A percentile compares a stretch with the other conserved stretches of the same genome.
Conservation (phyloP, 1,140 invertebrate genomes). For the Macrostomum lignano region DNA sequence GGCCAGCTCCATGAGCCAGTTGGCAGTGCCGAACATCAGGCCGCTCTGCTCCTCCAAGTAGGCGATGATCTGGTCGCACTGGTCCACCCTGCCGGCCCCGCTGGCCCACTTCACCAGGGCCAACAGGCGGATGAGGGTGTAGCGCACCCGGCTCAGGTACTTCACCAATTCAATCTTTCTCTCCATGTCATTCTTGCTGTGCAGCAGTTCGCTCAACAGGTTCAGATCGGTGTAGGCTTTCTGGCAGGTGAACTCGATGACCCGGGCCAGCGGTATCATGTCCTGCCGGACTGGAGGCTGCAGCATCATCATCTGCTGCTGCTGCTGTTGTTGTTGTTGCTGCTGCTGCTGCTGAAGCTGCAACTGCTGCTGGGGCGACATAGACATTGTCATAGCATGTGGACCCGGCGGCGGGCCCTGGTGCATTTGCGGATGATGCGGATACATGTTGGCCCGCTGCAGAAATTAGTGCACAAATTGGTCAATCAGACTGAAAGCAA, state of each 20-base stretch:
- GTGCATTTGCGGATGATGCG: too few relatives aligned
- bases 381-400: too few relatives aligned
- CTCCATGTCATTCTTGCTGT: conserved; percentile 78
- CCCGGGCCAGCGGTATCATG: conserved; percentile 46
- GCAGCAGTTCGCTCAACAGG: conserved; percentile 72
- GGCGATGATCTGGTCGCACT: conserved; percentile 77
- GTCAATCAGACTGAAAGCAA: too few relatives aligned
- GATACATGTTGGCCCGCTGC: too few relatives aligned
- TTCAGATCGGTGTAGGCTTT: conserved; percentile 82
- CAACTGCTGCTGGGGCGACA: too few relatives aligned
- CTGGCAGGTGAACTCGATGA: conserved; percentile 84
- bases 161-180: conserved; percentile 88
- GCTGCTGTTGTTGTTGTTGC: too few relatives aligned
- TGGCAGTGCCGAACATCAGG: conserved; percentile 80
- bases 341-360: too few relatives aligned
- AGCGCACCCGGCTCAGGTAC: conserved; percentile 66
- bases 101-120: conserved; percentile 91
- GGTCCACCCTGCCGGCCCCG: conserved; percentile 75
- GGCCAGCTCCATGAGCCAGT: conserved; percentile 68
- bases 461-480: too few relatives aligned
- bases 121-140: conserved; percentile 66
- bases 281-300: too few relatives aligned
- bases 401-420: too few relatives aligned
- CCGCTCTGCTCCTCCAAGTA: conserved; percentile 78
- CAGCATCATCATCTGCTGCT: too few relatives aligned